phyloP scores from a whole-genome alignment of 37 sponge, comb jelly and placozoan genomes.

The Chondrosia reniformis region DNA sequence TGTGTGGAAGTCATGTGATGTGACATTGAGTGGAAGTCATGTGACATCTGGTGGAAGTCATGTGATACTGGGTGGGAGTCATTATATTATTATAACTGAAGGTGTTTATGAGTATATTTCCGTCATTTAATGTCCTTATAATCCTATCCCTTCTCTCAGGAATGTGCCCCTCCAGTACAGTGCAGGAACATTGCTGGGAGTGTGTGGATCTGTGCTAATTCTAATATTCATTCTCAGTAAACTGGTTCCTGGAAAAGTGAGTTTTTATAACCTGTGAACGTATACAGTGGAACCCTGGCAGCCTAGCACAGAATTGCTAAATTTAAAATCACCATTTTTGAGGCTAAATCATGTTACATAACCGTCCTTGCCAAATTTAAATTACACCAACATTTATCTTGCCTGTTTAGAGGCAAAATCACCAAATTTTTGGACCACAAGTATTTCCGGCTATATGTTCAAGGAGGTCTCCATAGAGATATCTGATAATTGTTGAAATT shows the following conservation, averaged over 20 bases:
- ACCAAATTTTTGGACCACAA: too few species aligned
- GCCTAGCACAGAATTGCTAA: too few species aligned
- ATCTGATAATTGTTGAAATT: too few species aligned
- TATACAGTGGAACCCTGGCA: background rate
- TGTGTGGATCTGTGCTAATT: conserved; percentile 58
- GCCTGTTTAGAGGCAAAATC: too few species aligned
- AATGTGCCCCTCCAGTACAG: conserved; percentile 51
- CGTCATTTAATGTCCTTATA: background rate
- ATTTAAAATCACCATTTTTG: too few species aligned
- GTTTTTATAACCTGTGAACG: background rate
- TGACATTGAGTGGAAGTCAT: background rate
- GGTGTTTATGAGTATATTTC: background rate
- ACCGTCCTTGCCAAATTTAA: too few species aligned
- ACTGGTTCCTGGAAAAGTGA: conserved; percentile 45
- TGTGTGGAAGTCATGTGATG: background rate
- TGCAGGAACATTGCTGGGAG: conserved; percentile 48
- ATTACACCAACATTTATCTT: too few species aligned
- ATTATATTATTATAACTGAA: background rate
- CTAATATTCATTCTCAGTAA: conserved; percentile 59
- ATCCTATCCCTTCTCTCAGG: conserved; percentile 13
- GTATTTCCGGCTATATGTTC: too few species aligned
- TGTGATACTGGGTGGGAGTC: background rate
- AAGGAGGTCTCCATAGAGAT: too few species aligned
- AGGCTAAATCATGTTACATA: too few species aligned
- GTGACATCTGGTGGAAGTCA: too few species aligned